Conservation (phyloP, 2,113 vertebrate genomes). For the Carlito syrichta region DNA sequence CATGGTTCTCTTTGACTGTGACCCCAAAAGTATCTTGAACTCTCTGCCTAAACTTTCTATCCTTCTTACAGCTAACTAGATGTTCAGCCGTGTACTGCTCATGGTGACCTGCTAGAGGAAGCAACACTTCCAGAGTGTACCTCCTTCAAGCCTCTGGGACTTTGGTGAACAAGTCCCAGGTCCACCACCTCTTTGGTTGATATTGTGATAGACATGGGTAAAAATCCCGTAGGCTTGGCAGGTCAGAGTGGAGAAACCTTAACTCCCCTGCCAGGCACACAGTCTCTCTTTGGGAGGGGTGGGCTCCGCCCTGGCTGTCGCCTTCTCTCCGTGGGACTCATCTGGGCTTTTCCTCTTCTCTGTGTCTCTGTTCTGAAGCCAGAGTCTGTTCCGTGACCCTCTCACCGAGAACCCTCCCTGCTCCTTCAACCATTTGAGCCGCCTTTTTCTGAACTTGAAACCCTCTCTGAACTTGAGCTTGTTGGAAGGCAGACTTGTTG, state of each 20-base stretch:
- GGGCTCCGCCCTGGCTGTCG: neutral
- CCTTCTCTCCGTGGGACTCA: neutral
- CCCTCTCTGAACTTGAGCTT: constrained; percentile 24
- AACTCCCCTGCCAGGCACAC: neutral
- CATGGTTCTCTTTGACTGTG: neutral
- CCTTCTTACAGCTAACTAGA: neutral
- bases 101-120: neutral
- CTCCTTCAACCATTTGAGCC: neutral
- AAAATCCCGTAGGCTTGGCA: neutral
- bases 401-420: neutral
- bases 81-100: neutral
- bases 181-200: neutral
- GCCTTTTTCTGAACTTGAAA: constrained; percentile 37
- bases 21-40: neutral
- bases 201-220: neutral
- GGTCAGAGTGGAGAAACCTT: neutral
- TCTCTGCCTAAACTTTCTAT: neutral
- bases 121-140: neutral
- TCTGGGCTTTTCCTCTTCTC: neutral
- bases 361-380: neutral
- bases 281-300: neutral
- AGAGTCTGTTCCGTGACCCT: neutral
- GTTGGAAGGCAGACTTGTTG: constrained; percentile 42
- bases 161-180: neutral
- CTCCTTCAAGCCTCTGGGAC: neutral